Evolutionary conservation across 2,888 invertebrate species (phyloP).

Genomic region (Eupithecia subfuscata): DNA sequence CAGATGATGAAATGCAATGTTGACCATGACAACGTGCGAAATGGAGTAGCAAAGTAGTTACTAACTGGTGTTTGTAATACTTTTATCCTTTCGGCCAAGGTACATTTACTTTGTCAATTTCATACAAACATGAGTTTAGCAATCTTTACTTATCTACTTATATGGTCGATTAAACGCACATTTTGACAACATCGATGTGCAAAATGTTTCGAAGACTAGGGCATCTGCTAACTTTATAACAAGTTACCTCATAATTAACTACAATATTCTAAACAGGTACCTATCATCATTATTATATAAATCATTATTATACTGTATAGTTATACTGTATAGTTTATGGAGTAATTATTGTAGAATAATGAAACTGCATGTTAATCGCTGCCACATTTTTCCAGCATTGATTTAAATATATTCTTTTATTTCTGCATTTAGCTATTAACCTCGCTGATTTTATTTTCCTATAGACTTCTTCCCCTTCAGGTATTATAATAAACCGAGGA

Average conservation of each 20-base stretch:
- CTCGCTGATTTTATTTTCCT: background rate
- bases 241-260: background rate
- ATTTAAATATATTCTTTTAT: background rate
- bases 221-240: background rate
- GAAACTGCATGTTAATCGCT: background rate
- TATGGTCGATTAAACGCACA: background rate
- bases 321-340: background rate
- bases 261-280: background rate
- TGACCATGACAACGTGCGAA: slow-evolving; percentile 1
- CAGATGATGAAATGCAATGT: slow-evolving; percentile 1
- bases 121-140: slow-evolving; percentile 11
- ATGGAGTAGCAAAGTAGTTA: slow-evolving; percentile 8
- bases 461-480: background rate
- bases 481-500: no score
- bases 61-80: slow-evolving; percentile 9
- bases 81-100: slow-evolving; percentile 13
- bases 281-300: background rate
- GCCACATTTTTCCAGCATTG: background rate
- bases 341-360: background rate
- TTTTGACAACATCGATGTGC: background rate
- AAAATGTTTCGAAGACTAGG: background rate
- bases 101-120: slow-evolving; percentile 14
- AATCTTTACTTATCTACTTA: background rate
- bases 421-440: background rate
- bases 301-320: background rate